Evolutionary conservation across 35 echinoderm and acorn worm species (phyloP).

Genomic region (Eucidaris tribuloides): DNA sequence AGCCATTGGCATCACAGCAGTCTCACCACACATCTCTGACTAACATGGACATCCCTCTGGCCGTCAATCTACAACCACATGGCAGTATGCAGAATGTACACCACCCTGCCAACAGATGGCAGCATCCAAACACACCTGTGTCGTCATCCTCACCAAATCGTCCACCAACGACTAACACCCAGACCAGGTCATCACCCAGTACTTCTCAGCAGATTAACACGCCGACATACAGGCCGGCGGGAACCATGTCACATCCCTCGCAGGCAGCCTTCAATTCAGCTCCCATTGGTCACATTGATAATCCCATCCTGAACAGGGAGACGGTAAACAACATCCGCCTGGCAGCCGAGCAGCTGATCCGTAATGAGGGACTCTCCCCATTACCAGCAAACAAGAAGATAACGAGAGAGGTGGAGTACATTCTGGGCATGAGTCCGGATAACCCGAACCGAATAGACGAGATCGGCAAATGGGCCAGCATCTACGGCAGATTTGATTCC

Average conservation of each 20-base stretch:
- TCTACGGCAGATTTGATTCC: slow-evolving; percentile 98
- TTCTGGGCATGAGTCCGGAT: slow-evolving; percentile 80
- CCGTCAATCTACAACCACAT: neutral
- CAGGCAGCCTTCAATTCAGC: neutral
- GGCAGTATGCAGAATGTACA: neutral
- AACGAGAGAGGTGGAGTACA: slow-evolving; percentile 64
- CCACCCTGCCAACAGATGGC: neutral
- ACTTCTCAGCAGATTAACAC: slow-evolving; percentile 10
- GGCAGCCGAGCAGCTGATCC: neutral
- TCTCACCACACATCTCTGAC: neutral
- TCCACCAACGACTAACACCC: neutral
- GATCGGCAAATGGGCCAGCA: slow-evolving; percentile 91
- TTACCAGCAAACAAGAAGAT: slow-evolving; percentile 67
- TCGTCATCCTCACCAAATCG: neutral
- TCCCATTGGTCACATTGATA: slow-evolving; percentile 13
- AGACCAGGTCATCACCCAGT: neutral
- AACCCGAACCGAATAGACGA: slow-evolving; percentile 74
- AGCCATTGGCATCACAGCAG: slow-evolving; percentile 11
- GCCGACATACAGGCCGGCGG: neutral
- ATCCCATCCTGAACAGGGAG: slow-evolving; percentile 14
- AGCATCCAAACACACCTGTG: neutral
- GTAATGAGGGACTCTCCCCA: slow-evolving; percentile 3
- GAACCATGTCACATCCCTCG: neutral
- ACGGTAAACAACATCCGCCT: neutral
- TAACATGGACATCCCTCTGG: neutral